Evolutionary conservation across 1,140 invertebrate genomes (phyloP), one percentile per base, ranked within the genome.

Genomic region (Harpegnathos saltator): DNA sequence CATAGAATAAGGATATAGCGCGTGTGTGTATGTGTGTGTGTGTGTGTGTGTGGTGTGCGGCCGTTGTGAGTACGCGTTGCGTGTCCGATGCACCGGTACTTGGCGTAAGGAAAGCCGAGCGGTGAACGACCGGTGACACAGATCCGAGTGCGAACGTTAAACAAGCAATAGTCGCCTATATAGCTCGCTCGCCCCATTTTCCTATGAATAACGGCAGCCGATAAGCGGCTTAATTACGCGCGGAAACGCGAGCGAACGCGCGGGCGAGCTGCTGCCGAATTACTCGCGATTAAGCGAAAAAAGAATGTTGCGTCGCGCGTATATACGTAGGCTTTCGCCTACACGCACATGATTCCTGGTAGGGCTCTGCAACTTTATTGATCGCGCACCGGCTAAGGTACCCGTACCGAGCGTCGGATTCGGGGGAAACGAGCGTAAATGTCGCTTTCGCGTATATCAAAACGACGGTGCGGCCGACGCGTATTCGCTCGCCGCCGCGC

Each of bases 91-190:
- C 75, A 80, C 75, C 65, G 65, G 75, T 80, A 80, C 65, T 56
- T 80, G 75, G 65, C 63, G 75, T 80, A 80, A 80, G 75, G 65
- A 80, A 80, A 80, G 75, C 65, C 65, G 58, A 80, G 75, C 75
- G 75, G 75, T 80, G 75, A 80, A 80, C 65, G 75, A 80, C 75
- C 75, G 75, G 66, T 80, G 75, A 80, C 75, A 80, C 75, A 80
- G 65, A 80, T 80, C 33, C 65, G 65, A 59, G 52, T 56, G 65
- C 75, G 52, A 58, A 58, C 63, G 75, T 24, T 44, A 62, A 29
- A 48, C 22, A 33, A 69, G 63, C 48, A 78, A 78, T 56, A 44
- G 52, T 50, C 48, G 50, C 52, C 69, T 33, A 33, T 33, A 59
- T 29, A 44, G 54, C 29, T 80, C 17, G 44, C 14, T 11, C n/a